Evolutionary conservation across 2,113 vertebrate genomes (phyloP), one percentile per base, ranked within the genome.

Genomic region (Esox niger): DNA sequence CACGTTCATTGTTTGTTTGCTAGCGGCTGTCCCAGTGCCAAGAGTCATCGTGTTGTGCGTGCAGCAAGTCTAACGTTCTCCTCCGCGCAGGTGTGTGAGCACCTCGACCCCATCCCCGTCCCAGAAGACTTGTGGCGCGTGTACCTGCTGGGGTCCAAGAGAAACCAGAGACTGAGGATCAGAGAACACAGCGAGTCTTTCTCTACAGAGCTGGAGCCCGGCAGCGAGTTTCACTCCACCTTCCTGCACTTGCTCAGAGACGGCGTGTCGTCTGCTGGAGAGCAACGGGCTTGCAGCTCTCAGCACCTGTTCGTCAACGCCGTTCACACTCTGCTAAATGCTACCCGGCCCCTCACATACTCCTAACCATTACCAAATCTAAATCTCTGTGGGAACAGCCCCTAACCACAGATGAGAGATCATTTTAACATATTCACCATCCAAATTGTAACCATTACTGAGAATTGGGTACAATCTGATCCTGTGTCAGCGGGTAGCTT

Each of bases 221-320:
- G 74, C 31, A 92, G 87, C 0, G 94, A 96, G 78, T 92, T 96
- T 65, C 96, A 98, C 79, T 94, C 94, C 58, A 96, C 95, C 0
- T 84, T 99, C 6, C 89, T 93, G 76, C 96, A 97, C 84, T 89
- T 93, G 92, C 78, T 96, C 1, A 91, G 89, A 75, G 95, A 94
- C 10, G 46, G 85, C 89, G 74, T 94, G 93, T 26, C 4, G 21
- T 0, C 81, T 89, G 2, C 61, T 86, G 15, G 79, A 63, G 0
- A 83, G 8, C 47, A 78, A 87, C 0, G 71, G 64, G n/a, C n/a
- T n/a, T n/a, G n/a, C n/a, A 49, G 7, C 8, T 1, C 91, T 31
- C 70, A 64, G 64, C 81, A 77, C 68, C 80, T 88, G 29, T 92
- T 94, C 17, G 26, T 86, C 0, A 84, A 94, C 66, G 82, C 77